Conservation (phyloP, 2,888 invertebrate species). For the Sarcophaga caerulescens region DNA sequence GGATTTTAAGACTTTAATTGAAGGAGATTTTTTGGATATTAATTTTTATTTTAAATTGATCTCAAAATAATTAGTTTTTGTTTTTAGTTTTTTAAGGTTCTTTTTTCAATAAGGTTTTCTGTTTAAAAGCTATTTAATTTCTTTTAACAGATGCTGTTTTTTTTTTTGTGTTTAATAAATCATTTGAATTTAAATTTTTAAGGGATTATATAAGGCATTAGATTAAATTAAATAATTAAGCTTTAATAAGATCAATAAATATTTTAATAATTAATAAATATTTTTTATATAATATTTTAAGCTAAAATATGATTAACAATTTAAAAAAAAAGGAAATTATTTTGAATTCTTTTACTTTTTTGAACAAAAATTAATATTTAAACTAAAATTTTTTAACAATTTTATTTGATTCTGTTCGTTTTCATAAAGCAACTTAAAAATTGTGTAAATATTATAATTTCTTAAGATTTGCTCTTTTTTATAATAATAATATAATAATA, state of each 20-base stretch:
- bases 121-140: constrained; percentile 62
- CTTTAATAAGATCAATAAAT: constrained; percentile 23
- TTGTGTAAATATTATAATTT: constrained; percentile 57
- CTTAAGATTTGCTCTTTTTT: background rate
- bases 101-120: background rate
- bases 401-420: constrained; percentile 25
- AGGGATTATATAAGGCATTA: constrained; percentile 64
- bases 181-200: constrained; percentile 50
- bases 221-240: constrained; percentile 58
- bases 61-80: constrained; percentile 17
- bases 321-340: constrained; percentile 8
- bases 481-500: background rate
- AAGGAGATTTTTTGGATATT: constrained; percentile 9
- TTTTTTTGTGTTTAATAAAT: constrained; percentile 20
- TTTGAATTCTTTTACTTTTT: constrained; percentile 13
- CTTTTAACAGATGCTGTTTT: constrained; percentile 52
- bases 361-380: constrained; percentile 10
- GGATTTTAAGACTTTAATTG: constrained; percentile 34
- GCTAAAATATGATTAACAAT: constrained; percentile 63
- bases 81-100: constrained; percentile 10
- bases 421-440: constrained; percentile 43
- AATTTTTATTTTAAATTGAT: constrained; percentile 26
- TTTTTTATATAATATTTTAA: constrained; percentile 39
- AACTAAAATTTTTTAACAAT: constrained; percentile 46
- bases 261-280: constrained; percentile 55